Conservation (phyloP, 1,140 invertebrate species). For the Mactra quadrangularis region DNA sequence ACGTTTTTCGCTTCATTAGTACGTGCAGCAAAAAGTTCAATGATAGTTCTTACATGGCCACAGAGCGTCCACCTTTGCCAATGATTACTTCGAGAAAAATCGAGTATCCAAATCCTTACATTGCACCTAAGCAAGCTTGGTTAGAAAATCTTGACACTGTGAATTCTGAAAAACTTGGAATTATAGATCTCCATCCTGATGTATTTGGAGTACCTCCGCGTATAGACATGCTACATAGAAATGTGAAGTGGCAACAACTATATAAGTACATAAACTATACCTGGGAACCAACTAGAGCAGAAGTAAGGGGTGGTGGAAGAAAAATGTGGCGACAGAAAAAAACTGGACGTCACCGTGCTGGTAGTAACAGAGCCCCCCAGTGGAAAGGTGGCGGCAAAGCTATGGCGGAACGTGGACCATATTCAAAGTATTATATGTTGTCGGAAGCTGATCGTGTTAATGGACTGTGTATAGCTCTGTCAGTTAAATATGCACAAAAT, state of each 20-base stretch:
- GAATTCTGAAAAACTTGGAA: constrained; percentile 91
- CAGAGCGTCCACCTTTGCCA: constrained; percentile 59
- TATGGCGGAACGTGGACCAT: constrained; percentile 95
- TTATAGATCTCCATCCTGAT: constrained; percentile 94
- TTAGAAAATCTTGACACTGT: constrained; percentile 94
- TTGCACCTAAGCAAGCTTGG: constrained; percentile 91
- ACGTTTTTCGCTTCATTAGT: no score
- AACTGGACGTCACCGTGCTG: constrained; percentile 93
- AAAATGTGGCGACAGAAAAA: constrained; percentile 99
- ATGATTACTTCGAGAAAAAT: constrained; percentile 75
- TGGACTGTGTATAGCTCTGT: constrained; percentile 92
- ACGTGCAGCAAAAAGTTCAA: no score
- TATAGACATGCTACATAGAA: constrained; percentile 94
- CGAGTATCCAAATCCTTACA: constrained; percentile 70
- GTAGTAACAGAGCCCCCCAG: constrained; percentile 94
- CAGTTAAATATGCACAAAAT: constrained; percentile 94
- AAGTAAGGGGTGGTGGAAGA: constrained; percentile 92
- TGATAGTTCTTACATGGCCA: not conserved
- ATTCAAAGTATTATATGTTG: constrained; percentile 96
- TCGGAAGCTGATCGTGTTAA: constrained; percentile 89
- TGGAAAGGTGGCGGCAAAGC: constrained; percentile 91
- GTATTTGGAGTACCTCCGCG: constrained; percentile 92
- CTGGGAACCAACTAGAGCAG: constrained; percentile 88
- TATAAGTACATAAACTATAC: constrained; percentile 87
- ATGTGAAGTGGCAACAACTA: constrained; percentile 94